A percentile compares a stretch with the other conserved stretches of the same genome.
Conservation (phyloP, 2,113 vertebrate genomes). For the Hippoglossus stenolepis region DNA sequence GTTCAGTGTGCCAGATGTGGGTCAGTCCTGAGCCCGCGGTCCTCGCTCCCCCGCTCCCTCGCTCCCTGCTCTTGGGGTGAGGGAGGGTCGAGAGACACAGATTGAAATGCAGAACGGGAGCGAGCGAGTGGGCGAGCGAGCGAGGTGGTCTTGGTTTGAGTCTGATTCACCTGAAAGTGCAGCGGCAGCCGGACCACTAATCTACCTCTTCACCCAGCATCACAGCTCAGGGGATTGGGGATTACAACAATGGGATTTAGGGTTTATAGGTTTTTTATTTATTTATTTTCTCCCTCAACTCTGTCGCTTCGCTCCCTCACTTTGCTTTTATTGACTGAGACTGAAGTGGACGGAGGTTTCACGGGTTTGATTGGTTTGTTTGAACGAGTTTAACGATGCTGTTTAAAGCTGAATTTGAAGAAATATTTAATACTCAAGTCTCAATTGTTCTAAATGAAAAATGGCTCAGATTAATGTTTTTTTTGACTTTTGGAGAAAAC, state of each 20-base stretch:
- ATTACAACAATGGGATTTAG: conserved; percentile 75
- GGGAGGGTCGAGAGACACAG: conserved; percentile 2
- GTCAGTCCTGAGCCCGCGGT: conserved; percentile 49
- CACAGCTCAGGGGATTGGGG: conserved; percentile 63
- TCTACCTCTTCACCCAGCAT: conserved; percentile 63
- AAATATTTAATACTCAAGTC: no score
- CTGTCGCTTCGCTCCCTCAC: not conserved
- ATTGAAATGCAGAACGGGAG: not conserved
- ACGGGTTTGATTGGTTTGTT: not conserved
- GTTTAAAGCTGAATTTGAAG: no score
- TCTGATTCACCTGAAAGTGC: conserved; percentile 57
- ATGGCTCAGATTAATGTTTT: no score
- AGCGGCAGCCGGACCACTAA: conserved; percentile 65
- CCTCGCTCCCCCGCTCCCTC: conserved; percentile 1
- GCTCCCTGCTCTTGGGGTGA: not conserved
- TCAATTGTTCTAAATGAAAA: no score
- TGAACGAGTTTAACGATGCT: not conserved
- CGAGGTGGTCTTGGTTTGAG: not conserved
- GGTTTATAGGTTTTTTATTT: conserved; percentile 58
- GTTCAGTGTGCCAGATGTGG: conserved; percentile 57
- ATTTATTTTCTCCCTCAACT: not conserved
- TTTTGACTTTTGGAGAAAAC: no score
- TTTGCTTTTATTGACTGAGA: not conserved
- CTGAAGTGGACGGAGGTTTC: not conserved
- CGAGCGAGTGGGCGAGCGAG: not conserved